A percentile compares a stretch with the other conserved stretches of the same genome.
These are phyloP conservation scores for Nipponacmea schrenckii DNA, from an alignment of 2,888 invertebrate species.

Conservation along the genomic window DNA sequence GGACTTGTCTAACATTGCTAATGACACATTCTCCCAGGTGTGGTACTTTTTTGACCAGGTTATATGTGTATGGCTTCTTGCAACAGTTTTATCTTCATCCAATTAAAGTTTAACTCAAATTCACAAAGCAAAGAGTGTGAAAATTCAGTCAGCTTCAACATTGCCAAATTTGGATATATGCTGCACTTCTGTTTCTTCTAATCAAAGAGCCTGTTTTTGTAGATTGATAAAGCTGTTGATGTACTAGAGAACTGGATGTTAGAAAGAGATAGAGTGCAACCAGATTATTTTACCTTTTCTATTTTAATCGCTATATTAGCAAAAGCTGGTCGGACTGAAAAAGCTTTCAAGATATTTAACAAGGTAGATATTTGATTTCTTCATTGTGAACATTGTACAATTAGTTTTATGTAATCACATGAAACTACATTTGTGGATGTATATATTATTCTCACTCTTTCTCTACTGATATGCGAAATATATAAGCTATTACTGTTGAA, in stretches of 20 bases:
- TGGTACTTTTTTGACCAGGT: too few relatives aligned
- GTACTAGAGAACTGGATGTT: slow-evolving; percentile 82
- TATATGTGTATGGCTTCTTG: too few relatives aligned
- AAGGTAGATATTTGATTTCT: slow-evolving; percentile 65
- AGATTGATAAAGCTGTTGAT: slow-evolving; percentile 79
- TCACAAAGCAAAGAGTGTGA: neutral
- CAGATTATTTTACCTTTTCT: slow-evolving; percentile 82
- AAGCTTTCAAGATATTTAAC: slow-evolving; percentile 85
- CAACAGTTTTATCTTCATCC: too few relatives aligned
- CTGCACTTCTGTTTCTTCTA: neutral
- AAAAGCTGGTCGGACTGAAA: slow-evolving; percentile 83
- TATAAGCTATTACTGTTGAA: too few relatives aligned
- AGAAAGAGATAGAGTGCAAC: slow-evolving; percentile 79
- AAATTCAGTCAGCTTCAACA: neutral
- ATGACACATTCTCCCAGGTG: too few relatives aligned
- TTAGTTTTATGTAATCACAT: too few relatives aligned
- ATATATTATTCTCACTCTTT: too few relatives aligned
- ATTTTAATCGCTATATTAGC: slow-evolving; percentile 87
- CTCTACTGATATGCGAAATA: too few relatives aligned
- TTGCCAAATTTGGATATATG: neutral
- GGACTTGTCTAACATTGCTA: too few relatives aligned
- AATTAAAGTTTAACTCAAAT: neutral
- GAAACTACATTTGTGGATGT: too few relatives aligned
- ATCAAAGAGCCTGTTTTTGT: slow-evolving; percentile 16
- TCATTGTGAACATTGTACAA: neutral